Evolutionary conservation across 2,113 vertebrate genomes (phyloP).

Genomic region (Calcarius ornatus): DNA sequence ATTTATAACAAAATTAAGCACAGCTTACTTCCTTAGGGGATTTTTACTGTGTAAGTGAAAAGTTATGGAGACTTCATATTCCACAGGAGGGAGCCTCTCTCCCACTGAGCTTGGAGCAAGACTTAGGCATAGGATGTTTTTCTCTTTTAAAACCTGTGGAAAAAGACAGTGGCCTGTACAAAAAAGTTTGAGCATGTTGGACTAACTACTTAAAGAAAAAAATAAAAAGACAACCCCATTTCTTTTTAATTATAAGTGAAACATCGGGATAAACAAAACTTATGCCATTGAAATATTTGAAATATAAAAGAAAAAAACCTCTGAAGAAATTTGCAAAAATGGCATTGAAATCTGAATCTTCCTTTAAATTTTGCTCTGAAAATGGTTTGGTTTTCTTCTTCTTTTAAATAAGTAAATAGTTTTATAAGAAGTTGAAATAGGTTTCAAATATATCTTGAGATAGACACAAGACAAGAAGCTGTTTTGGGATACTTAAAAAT

Average conservation of each 20-base stretch:
- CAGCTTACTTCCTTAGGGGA: not conserved
- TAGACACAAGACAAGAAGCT: not conserved
- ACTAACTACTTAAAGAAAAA: not conserved
- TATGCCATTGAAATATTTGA: not conserved
- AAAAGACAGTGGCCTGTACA: not conserved
- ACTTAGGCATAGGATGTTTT: not conserved
- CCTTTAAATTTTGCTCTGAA: not conserved
- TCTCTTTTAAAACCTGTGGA: not conserved
- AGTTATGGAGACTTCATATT: not conserved
- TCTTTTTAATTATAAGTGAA: not conserved
- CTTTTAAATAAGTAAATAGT: not conserved
- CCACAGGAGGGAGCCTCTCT: conserved; percentile 63
- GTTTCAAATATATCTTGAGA: not conserved
- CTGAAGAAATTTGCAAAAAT: not conserved
- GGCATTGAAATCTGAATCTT: not conserved
- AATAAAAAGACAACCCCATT: rapidly evolving
- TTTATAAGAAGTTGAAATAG: not conserved
- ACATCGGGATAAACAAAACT: not conserved
- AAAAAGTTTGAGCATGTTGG: not conserved
- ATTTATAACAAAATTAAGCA: not conserved
- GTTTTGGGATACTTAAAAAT: not conserved
- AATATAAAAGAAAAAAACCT: not conserved
- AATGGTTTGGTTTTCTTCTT: not conserved
- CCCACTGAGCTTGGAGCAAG: not conserved
- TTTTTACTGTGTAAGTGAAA: not conserved